Conservation (phyloP, 2,797 vertebrate species). For the Margarornis squamiger region DNA sequence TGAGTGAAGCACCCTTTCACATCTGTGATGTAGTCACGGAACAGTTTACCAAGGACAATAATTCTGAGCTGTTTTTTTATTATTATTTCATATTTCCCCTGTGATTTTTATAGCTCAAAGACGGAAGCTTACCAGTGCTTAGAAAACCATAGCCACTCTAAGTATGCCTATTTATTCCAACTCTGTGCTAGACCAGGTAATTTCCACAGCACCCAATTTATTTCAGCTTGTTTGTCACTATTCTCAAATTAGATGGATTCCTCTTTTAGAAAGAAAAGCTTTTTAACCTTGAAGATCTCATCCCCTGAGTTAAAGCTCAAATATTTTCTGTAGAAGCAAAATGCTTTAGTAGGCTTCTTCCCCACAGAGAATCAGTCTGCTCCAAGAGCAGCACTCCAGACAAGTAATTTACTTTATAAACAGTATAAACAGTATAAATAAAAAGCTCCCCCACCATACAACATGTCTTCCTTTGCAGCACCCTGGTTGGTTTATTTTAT, state of each 20-base stretch:
- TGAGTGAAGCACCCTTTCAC: neutral
- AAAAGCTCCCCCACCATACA: neutral
- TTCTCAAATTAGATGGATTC: constrained; percentile 71
- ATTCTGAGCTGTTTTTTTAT: neutral
- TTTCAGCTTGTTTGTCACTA: constrained; percentile 47
- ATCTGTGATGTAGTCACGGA: neutral
- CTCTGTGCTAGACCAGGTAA: constrained; percentile 9
- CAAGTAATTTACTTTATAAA: constrained; percentile 72
- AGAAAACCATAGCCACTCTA: neutral
- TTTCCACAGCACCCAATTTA: constrained; percentile 52
- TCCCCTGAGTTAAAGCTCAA: constrained; percentile 62
- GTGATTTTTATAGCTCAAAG: neutral
- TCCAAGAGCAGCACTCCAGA: constrained; percentile 59
- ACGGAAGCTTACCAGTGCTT: neutral
- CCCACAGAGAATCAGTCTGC: constrained; percentile 37
- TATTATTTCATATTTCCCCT: neutral
- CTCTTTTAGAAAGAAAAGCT: constrained; percentile 59
- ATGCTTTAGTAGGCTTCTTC: constrained; percentile 54
- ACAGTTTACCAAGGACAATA: neutral
- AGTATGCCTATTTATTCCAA: neutral
- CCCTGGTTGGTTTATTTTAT: constrained; percentile 51
- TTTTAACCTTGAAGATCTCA: constrained; percentile 71
- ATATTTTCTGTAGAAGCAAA: constrained; percentile 60
- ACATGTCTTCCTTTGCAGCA: constrained; percentile 32
- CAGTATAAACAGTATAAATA: constrained; percentile 61